Conservation (phyloP, 2,888 invertebrate species). For the Tuberolachnus salignus region DNA sequence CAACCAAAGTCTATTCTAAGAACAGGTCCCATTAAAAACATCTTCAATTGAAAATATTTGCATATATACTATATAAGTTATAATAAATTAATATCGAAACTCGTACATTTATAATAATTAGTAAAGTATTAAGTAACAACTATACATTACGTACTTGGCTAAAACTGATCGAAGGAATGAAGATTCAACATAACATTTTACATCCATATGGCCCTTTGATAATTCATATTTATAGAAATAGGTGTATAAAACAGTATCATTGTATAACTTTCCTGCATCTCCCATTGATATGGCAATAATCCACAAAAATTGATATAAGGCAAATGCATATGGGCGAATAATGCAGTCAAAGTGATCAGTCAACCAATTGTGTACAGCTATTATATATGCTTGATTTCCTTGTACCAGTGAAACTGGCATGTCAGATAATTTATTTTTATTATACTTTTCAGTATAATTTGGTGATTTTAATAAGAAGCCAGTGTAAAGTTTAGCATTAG, state of each 20-base stretch:
- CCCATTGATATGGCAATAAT: conserved; percentile 46
- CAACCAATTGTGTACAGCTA: conserved; percentile 26
- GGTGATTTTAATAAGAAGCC: conserved; percentile 45
- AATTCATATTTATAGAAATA: conserved; percentile 38
- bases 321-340: conserved; percentile 36
- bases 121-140: not conserved
- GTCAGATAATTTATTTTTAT: conserved; percentile 35
- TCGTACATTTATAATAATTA: no score
- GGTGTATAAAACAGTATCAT: conserved; percentile 34
- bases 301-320: conserved; percentile 26
- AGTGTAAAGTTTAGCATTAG: conserved; percentile 2
- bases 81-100: no score
- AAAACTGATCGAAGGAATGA: conserved; percentile 36
- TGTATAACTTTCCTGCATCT: conserved; percentile 38
- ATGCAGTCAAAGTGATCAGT: conserved; percentile 37
- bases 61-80: no score
- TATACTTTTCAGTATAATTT: conserved; percentile 22
- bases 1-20: no score
- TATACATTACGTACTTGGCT: conserved; percentile 19
- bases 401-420: conserved; percentile 41
- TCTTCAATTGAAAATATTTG: no score
- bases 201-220: conserved; percentile 36
- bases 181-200: conserved; percentile 19
- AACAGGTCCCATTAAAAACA: no score
- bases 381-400: conserved; percentile 21